Evolutionary conservation across 2,888 invertebrate genomes (phyloP).

Genomic region (Caenorhabditis macrosperma): DNA sequence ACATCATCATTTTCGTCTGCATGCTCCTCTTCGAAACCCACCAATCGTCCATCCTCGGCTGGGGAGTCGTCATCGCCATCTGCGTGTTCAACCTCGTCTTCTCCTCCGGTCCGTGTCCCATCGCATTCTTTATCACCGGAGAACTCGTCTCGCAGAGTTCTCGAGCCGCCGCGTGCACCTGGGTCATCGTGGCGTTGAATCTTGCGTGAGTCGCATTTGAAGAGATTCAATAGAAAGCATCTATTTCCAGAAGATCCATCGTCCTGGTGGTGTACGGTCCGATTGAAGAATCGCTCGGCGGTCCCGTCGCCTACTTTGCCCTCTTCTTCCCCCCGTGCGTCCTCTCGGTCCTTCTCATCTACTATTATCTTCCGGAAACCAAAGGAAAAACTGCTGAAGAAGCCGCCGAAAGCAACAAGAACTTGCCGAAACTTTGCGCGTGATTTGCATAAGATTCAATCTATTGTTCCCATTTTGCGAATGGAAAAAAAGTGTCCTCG

Average conservation of each 20-base stretch:
- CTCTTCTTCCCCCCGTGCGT: conserved; percentile 53
- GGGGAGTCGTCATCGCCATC: conserved; percentile 37
- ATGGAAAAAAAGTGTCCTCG: background rate
- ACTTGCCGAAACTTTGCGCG: conserved; percentile 3
- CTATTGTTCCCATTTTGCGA: background rate
- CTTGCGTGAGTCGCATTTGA: conserved; percentile 16
- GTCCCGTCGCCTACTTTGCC: conserved; percentile 32
- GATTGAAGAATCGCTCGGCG: conserved; percentile 32
- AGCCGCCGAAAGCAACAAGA: conserved; percentile 3
- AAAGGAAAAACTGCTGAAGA: conserved; percentile 46
- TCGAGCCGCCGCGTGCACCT: conserved; percentile 47
- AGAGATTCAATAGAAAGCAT: background rate
- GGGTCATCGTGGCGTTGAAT: conserved; percentile 34
- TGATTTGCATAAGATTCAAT: too few species aligned
- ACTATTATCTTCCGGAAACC: conserved; percentile 56
- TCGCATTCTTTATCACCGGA: conserved; percentile 54
- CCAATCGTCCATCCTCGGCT: conserved; percentile 35
- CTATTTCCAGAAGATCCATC: conserved; percentile 45
- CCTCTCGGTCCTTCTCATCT: conserved; percentile 31
- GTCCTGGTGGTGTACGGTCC: conserved; percentile 43
- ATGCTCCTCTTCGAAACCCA: conserved; percentile 60
- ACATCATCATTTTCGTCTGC: conserved; percentile 60
- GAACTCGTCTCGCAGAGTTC: conserved; percentile 48
- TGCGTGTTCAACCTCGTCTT: conserved; percentile 53
- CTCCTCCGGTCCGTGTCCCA: conserved; percentile 43